phyloP scores from a whole-genome alignment of 2,113 vertebrate species.

The Orycteropus afer region DNA sequence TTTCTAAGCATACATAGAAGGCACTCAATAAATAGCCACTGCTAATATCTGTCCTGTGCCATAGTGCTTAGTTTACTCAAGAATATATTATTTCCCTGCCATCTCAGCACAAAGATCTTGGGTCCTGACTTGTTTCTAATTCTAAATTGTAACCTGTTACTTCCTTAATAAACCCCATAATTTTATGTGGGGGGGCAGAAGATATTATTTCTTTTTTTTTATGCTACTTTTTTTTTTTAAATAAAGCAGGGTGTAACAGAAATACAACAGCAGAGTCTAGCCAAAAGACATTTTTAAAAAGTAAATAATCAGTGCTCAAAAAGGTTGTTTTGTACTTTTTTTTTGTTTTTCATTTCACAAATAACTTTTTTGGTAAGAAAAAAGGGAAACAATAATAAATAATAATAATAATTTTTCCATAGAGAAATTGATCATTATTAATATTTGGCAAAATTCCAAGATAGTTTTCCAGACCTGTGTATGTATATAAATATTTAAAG shows the following conservation, averaged over 20 bases:
- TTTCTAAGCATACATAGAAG: not conserved
- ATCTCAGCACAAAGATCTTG: too few relatives aligned
- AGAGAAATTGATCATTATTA: not conserved
- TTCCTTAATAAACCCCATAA: too few relatives aligned
- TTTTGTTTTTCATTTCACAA: not conserved
- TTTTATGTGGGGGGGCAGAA: too few relatives aligned
- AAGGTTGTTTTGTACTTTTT: not conserved
- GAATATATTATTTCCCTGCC: not conserved
- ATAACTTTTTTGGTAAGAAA: not conserved
- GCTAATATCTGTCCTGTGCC: not conserved
- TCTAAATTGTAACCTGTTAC: too few relatives aligned
- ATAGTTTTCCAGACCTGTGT: not conserved
- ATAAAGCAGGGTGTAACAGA: not conserved
- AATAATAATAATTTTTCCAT: not conserved
- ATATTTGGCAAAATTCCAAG: not conserved
- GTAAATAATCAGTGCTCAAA: not conserved
- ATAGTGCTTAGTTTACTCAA: not conserved
- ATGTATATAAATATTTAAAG: not conserved
- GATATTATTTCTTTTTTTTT: too few relatives aligned
- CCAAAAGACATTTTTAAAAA: not conserved
- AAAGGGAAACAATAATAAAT: not conserved
- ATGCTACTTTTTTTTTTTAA: not conserved
- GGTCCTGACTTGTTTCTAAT: too few relatives aligned
- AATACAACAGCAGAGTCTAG: not conserved
- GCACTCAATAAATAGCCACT: not conserved